Evolutionary conservation across 2,888 invertebrate genomes (phyloP), one percentile per base, ranked within the genome.

Genomic region (Papilio gigon): DNA sequence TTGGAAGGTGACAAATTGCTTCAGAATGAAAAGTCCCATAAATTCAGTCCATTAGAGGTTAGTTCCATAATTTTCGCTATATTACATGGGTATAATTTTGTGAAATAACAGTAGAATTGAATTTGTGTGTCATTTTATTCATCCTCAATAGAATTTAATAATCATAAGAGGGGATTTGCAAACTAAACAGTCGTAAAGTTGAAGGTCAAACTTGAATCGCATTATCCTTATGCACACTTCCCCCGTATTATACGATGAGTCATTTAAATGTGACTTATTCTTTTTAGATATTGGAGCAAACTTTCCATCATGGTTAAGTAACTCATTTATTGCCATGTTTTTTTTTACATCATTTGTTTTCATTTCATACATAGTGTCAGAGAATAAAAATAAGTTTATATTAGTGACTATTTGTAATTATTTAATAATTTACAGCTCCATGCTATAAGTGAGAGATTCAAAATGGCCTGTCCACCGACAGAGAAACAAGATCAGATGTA

Each of bases 381-480:
- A n/a, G n/a, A n/a, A n/a, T n/a, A n/a, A n/a, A n/a, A n/a, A n/a
- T n/a, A n/a, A n/a, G n/a, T n/a, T n/a, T n/a, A n/a, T n/a, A n/a
- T n/a, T n/a, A n/a, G n/a, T n/a, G n/a, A n/a, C n/a, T n/a, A n/a
- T n/a, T n/a, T n/a, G n/a, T n/a, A n/a, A n/a, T n/a, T n/a, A n/a
- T n/a, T n/a, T n/a, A 71, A 74, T 30, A 37, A 66, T 74, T 94
- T 94, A 70, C 93, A 98, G 96, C 88, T 98, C 30, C 95, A 96
- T 87, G 96, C 98, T n/a, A 95, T 99, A 68, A 97, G 97, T 80
- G 95, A 97, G 84, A 93, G 98, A 73, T 92, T 98, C 62, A 96
- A 96, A 84, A 94, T 97, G 77, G 96, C 98, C 0, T 96, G 98
- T 82, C 97, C 98, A 0, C 93, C 95, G 1, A 93, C 94, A 70